phyloP scores from a whole-genome alignment of 2,113 vertebrate species.

The Trematocara variabile region DNA sequence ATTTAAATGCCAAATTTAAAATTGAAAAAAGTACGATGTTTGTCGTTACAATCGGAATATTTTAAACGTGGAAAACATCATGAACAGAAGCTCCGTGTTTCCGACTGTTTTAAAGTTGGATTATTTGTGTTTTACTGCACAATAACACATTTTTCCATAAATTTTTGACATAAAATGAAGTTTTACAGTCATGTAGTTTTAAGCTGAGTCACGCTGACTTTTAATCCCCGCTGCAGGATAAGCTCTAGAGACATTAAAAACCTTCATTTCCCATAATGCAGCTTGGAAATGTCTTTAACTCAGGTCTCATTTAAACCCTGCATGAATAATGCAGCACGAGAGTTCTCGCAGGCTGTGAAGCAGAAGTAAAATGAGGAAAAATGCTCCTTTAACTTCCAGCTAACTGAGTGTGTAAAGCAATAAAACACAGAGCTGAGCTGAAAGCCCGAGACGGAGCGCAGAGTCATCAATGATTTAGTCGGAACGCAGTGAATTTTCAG shows the following conservation, averaged over 20 bases:
- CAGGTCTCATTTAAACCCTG: neutral
- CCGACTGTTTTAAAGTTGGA: accelerated
- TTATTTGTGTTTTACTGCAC: neutral
- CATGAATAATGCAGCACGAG: neutral
- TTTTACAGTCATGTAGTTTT: neutral
- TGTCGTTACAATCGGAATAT: neutral
- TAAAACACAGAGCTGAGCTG: neutral
- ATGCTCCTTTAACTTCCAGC: neutral
- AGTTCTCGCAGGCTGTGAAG: neutral
- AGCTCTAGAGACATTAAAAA: neutral
- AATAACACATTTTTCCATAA: neutral
- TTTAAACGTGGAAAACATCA: neutral
- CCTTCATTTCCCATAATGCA: neutral
- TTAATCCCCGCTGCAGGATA: neutral
- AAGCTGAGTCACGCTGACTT: neutral
- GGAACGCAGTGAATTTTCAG: neutral
- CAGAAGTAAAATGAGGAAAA: neutral
- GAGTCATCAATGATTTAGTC: neutral
- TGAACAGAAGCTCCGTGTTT: neutral
- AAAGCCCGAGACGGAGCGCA: accelerated
- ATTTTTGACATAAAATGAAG: neutral
- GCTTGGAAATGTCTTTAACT: neutral
- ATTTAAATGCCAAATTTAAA: neutral
- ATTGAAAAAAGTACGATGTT: neutral
- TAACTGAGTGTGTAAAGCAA: neutral